Percentiles rank a stretch among this genome's conserved stretches.
phyloP scores from a whole-genome alignment of 2,797 vertebrate genomes.

The Sorex maritimensis region DNA sequence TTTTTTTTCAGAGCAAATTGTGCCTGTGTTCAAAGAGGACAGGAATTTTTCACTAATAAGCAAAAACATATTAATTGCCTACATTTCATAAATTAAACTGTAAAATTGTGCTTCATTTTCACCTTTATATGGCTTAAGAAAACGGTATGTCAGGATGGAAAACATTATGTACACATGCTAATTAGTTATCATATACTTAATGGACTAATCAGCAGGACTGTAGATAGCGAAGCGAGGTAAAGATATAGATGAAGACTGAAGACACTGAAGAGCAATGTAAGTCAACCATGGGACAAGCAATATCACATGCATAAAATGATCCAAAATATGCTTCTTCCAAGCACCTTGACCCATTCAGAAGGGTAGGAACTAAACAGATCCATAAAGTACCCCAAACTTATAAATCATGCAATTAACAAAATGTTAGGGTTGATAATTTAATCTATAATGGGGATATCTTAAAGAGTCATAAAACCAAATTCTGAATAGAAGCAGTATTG shows the following conservation, averaged over 20 bases:
- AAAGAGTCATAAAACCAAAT: neutral
- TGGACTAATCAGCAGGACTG: neutral
- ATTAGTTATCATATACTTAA: slow-evolving; percentile 42
- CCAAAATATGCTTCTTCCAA: slow-evolving; percentile 12
- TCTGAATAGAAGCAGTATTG: neutral
- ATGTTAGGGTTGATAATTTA: neutral
- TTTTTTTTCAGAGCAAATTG: slow-evolving; percentile 61
- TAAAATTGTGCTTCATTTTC: slow-evolving; percentile 64
- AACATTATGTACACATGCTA: neutral
- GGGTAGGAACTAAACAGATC: neutral
- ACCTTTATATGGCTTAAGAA: slow-evolving; percentile 1
- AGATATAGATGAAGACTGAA: slow-evolving; percentile 5
- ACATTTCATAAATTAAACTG: slow-evolving; percentile 74
- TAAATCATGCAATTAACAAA: neutral
- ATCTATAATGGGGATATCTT: neutral
- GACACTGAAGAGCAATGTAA: neutral
- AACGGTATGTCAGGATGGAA: neutral
- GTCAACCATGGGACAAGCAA: neutral
- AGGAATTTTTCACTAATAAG: slow-evolving; percentile 66
- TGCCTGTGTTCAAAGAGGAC: slow-evolving; percentile 43
- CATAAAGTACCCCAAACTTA: neutral
- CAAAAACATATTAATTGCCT: slow-evolving; percentile 76
- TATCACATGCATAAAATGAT: neutral
- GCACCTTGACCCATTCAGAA: neutral
- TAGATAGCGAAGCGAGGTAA: neutral